Base-by-base conservation (phyloP, 2,797 vertebrate genomes). In the Falco peregrinus region DNA sequence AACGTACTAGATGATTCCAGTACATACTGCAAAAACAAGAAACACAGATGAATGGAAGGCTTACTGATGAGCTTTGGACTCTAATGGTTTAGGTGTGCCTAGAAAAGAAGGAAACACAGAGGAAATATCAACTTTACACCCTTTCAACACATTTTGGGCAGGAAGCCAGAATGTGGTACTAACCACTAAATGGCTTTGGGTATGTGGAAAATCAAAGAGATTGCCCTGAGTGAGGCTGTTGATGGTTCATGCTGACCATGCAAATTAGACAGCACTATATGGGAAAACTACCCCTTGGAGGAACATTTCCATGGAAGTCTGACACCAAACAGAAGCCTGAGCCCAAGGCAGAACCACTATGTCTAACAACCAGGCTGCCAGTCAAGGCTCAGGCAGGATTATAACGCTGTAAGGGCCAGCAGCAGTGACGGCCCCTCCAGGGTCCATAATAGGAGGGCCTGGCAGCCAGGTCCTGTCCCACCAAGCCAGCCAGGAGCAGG, bases 341-440 rank as follows among this genome's bases (percentile, higher is more conserved):
- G 6, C 9, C 10, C 13, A 53, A 60, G 11, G 26, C 61, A 10
- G 67, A 59, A 67, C 9, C 0, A 0, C 3, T 47, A 0, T 50
- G 21, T 43, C 56, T 71, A 54, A 43, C 10, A 39, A 16, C 17
- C 22, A 57, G 28, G 13, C 12, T 76, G 25, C 12, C 59, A 61
- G 19, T 16, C 7, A 50, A 48, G 19, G 13, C 1, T 13, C 18
- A 24, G 22, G 7, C 29, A 87, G 9, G 10, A 21, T 53, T 28
- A 47, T 16, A 28, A 6, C n/a, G 14, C 16, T 69, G 1, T 37
- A 28, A 87, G 11, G 17, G 15, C 11, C 3, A 11, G 9, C 12
- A 65, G 5, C 31, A 19, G 4, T 28, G 22, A 3, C 3, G 11
- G 0, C 1, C 2, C 1, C 5, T 4, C 8, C 1, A 10, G 33